Percentiles rank a stretch among this genome's conserved stretches.
Evolutionary conservation across 1,140 invertebrate species (phyloP).

Genomic region (Pogonognathellus flavescens): DNA sequence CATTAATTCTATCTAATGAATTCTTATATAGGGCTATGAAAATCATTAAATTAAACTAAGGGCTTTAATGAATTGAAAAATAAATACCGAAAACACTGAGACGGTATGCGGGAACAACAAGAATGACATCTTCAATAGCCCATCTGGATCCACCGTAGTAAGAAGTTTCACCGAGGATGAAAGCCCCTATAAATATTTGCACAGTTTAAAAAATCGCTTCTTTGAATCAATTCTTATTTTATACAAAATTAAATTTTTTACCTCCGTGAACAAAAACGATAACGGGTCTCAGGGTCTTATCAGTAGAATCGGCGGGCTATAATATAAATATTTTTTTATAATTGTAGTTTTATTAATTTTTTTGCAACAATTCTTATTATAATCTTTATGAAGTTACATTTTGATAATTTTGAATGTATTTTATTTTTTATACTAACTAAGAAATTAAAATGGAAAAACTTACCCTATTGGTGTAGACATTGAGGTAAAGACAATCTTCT

Average conservation of each 20-base stretch:
- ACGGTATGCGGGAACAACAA: constrained; percentile 78
- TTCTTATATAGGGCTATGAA: too few species aligned
- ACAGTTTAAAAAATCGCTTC: too few species aligned
- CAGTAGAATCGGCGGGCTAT: constrained; percentile 15
- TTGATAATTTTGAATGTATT: too few species aligned
- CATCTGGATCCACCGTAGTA: constrained; percentile 67
- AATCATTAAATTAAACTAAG: too few species aligned
- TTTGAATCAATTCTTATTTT: neutral
- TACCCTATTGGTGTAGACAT: constrained; percentile 75
- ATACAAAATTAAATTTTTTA: neutral
- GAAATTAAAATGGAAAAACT: constrained; percentile 70
- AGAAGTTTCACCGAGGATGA: constrained; percentile 52
- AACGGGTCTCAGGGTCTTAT: constrained; percentile 45
- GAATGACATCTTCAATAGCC: constrained; percentile 75
- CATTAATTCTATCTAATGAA: too few species aligned
- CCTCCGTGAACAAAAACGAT: constrained; percentile 55
- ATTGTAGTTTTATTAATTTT: too few species aligned
- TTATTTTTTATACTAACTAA: constrained; percentile 69
- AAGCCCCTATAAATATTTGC: constrained; percentile 57
- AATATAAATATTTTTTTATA: constrained; percentile 12
- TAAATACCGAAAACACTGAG: constrained; percentile 73
- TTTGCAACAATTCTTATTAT: too few species aligned
- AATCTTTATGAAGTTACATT: too few species aligned
- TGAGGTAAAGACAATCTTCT: constrained; percentile 77
- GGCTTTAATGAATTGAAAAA: constrained; percentile 16